These are phyloP conservation scores for Alviniconcha strummeri DNA, from an alignment of 2,888 invertebrate genomes.

Conservation along the genomic window DNA sequence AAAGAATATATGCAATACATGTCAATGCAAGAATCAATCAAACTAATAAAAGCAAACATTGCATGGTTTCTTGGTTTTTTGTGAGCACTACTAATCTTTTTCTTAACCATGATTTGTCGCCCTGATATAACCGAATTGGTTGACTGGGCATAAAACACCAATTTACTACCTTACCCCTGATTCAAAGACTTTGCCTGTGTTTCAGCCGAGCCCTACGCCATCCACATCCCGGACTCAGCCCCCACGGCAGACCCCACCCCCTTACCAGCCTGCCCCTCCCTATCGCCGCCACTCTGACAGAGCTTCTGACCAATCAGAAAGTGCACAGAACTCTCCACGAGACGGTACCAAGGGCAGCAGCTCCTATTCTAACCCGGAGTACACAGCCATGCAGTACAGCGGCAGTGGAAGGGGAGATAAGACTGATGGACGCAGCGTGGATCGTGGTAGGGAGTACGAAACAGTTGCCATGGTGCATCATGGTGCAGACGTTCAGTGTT, in stretches of 20 bases:
- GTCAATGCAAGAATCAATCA: neutral
- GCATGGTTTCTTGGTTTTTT: neutral
- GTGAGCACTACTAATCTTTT: neutral
- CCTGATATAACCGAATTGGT: too few species aligned
- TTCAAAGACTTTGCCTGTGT: neutral
- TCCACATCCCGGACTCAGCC: neutral
- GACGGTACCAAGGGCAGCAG: conserved; percentile 1
- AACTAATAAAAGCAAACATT: neutral
- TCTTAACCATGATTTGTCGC: neutral
- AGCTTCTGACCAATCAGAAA: conserved; percentile 35
- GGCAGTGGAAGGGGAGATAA: neutral
- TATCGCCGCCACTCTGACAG: conserved; percentile 39
- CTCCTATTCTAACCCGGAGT: conserved; percentile 31
- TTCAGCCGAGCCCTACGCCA: conserved; percentile 27
- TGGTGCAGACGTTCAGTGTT: neutral
- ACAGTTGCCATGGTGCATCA: neutral
- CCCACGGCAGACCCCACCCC: conserved; percentile 48
- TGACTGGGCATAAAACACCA: too few species aligned
- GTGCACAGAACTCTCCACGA: conserved; percentile 25
- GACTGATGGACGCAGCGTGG: neutral
- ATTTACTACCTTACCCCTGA: too few species aligned
- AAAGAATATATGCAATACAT: neutral
- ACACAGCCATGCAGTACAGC: conserved; percentile 15
- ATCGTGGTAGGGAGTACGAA: conserved; percentile 4
- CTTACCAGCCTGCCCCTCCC: conserved; percentile 63